Percentiles rank a stretch among this genome's conserved stretches.
Evolutionary conservation across 1,140 invertebrate genomes (phyloP).

Genomic region (Oedothorax gibbosus): DNA sequence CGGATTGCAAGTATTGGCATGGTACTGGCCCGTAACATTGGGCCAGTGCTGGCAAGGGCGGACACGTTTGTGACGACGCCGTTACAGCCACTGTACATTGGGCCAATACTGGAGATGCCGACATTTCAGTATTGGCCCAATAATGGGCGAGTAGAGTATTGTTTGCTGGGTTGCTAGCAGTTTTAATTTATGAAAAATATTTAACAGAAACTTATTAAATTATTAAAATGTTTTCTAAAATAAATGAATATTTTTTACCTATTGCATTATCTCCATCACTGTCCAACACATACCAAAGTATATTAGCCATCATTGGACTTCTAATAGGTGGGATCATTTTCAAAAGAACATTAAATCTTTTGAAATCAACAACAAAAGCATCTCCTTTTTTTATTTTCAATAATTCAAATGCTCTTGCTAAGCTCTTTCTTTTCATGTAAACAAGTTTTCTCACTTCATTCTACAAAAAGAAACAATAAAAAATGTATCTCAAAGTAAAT

Average conservation of each 20-base stretch:
- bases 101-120: too few species aligned
- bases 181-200: too few species aligned
- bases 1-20: too few species aligned
- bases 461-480: conserved; percentile 66
- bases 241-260: conserved; percentile 63
- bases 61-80: too few species aligned
- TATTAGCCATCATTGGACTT: conserved; percentile 67
- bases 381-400: conserved; percentile 65
- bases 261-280: conserved; percentile 66
- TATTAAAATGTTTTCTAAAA: too few species aligned
- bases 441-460: conserved; percentile 71
- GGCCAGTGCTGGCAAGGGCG: too few species aligned
- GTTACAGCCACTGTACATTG: too few species aligned
- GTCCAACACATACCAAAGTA: conserved; percentile 70
- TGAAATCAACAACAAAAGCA: conserved; percentile 65
- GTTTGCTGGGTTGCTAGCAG: too few species aligned
- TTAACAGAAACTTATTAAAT: too few species aligned
- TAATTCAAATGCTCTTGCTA: conserved; percentile 69
- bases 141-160: too few species aligned
- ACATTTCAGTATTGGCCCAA: too few species aligned
- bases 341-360: conserved; percentile 68
- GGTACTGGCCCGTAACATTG: too few species aligned
- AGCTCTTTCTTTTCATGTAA: conserved; percentile 68
- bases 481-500: not conserved
- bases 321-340: conserved; percentile 66